Base-by-base conservation (phyloP, 2,113 vertebrate genomes). In the Pachycephala philippinensis region DNA sequence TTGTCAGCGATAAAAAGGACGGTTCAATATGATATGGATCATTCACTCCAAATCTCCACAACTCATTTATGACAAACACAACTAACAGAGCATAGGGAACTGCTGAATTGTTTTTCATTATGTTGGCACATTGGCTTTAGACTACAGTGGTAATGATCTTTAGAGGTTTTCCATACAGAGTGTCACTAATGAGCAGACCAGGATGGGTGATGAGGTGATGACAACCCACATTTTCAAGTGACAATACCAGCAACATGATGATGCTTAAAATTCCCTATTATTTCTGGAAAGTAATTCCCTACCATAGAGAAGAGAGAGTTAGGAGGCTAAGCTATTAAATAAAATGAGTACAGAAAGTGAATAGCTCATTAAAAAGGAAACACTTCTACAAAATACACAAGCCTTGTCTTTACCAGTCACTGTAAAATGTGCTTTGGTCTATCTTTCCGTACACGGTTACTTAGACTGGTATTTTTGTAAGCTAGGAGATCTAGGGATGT, bases 51-150 rank as follows among this genome's bases (percentile, higher is more conserved):
- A 98, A 98, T 98, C 97, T 98, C 97, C 91, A 97, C 98, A 95
- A 97, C 89, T 98, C 98, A 99, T 98, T 99, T 98, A 98, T 99
- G 98, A 99, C 98, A 98, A 98, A 99, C 97, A 98, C 97, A 98
- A 98, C 98, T 98, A 98, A 97, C 97, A 94, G 98, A 98, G 98
- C 98, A 98, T 98, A 97, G 95, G 98, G 98, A 98, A 98, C 97
- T 97, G 98, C 97, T 98, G 98, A 97, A 98, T 97, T 97, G 97
- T 98, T 98, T 99, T 99, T 98, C 98, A 99, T 98, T 99, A 98
- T 98, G 98, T 96, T 98, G 95, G 97, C 87, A 96, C 97, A 97
- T 71, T 97, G 98, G 98, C 95, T 98, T 96, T 96, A 84, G 81
- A 95, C 94, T 98, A 98, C 97, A 98, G 97, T 98, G 96, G 96